phyloP scores from a whole-genome alignment of 2,113 vertebrate genomes.

The Menidia beryllina region DNA sequence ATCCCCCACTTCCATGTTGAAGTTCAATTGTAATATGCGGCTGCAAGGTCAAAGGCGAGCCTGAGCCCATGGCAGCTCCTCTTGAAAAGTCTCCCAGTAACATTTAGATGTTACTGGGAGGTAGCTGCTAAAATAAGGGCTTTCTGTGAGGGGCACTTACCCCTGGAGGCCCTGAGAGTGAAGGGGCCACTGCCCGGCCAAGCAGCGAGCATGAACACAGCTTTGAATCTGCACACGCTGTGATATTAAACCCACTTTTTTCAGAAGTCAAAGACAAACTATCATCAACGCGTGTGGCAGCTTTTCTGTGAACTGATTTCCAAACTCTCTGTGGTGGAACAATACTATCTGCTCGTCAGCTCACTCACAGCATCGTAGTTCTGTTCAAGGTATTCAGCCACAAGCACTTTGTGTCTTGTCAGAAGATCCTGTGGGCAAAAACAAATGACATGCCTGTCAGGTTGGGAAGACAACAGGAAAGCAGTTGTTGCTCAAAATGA shows the following conservation, averaged over 20 bases:
- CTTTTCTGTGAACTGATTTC: too few relatives aligned
- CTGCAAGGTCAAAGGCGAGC: too few relatives aligned
- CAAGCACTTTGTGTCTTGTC: conserved; percentile 94
- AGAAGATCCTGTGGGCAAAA: conserved; percentile 87
- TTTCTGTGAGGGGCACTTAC: conserved; percentile 6
- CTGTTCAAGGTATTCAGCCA: conserved; percentile 93
- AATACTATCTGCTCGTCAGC: too few relatives aligned
- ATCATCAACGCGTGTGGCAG: not conserved
- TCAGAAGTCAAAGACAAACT: not conserved
- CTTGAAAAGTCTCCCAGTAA: not conserved
- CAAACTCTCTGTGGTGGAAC: too few relatives aligned
- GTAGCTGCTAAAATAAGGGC: conserved; percentile 4
- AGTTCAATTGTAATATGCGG: too few relatives aligned
- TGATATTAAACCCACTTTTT: conserved; percentile 8
- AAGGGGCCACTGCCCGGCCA: conserved; percentile 16
- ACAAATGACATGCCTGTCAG: not conserved
- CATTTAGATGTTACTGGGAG: conserved; percentile 7
- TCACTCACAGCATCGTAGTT: conserved; percentile 93
- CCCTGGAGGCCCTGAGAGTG: not conserved
- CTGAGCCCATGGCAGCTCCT: not conserved
- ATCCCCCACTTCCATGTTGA: not conserved
- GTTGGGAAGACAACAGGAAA: fast-evolving
- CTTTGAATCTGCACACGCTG: not conserved
- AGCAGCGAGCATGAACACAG: conserved; percentile 10
- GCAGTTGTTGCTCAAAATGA: not conserved